Base-by-base conservation (phyloP, 92 coral and sea anemone genomes). In the Phenganax marumi region DNA sequence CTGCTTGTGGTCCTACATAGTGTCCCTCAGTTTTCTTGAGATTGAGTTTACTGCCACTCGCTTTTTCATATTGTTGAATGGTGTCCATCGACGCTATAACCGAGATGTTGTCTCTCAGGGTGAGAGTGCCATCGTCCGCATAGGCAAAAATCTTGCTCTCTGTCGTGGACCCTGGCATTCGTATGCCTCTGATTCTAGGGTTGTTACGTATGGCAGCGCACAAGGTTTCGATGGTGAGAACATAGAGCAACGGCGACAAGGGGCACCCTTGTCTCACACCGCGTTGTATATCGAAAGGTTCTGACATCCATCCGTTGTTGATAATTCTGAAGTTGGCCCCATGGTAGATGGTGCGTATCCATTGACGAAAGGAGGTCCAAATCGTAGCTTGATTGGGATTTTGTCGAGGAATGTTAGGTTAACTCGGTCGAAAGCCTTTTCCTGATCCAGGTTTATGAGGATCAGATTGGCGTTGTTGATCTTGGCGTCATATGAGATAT, bases 71-170 rank as follows among this genome's bases (percentile, higher is more conserved):
- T 0, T 26, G 12, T 7, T n/a, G 3, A 5, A 68, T 50, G 2
- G 14, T 13, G 62, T 68, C 85, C 11, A 81, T 68, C 12, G 80
- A 62, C 11, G 17, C 17, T 4, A 12, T 26, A 0, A 75, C 63
- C 14, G 80, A 75, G 4, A 4, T 7, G 33, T 75, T 64, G 80
- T 75, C 46, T 16, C 10, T 17, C 13, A 75, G 25, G 5, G 64
- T 50, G 10, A 75, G 65, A 4, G 80, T 75, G 1, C 48, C 63
- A 10, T 75, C 80, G 18, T 81, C 85, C 3, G 77, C 85, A 26
- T 81, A 81, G 9, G 70, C 77, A 0, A 22, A 5, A 3, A 11
- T 75, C 65, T 48, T 55, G 17, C 50, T 75, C 5, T 19, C 22
- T 12, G 7, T 3, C 18, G 80, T 0, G 46, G 2, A 5, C 3